Percentiles rank a stretch among this genome's conserved stretches.
Conservation (phyloP, 2,888 invertebrate species). For the Homarus gammarus region DNA sequence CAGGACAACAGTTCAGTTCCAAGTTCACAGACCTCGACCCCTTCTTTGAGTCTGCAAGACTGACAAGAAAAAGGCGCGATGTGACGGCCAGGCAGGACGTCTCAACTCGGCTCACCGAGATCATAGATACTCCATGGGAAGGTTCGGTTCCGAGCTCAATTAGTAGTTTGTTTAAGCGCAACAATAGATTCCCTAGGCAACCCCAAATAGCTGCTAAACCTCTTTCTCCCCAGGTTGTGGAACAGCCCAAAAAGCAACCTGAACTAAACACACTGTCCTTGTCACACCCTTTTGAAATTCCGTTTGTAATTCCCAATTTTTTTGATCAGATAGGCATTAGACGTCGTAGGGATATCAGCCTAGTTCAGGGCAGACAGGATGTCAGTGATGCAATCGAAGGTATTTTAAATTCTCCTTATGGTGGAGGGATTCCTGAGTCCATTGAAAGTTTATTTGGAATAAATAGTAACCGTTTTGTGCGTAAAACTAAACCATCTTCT, state of each 20-base stretch:
- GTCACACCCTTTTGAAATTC: constrained; percentile 44
- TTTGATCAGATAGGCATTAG: constrained; percentile 52
- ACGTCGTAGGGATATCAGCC: constrained; percentile 29
- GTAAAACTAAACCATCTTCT: constrained; percentile 38
- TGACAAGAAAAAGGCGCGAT: constrained; percentile 53
- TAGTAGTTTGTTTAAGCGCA: constrained; percentile 30
- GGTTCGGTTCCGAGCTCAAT: constrained; percentile 41
- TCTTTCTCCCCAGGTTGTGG: not conserved
- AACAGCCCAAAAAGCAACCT: not conserved
- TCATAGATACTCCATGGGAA: constrained; percentile 19
- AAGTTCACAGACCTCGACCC: constrained; percentile 35
- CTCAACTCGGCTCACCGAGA: not conserved
- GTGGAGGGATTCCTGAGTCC: constrained; percentile 33
- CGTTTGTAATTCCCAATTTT: constrained; percentile 56
- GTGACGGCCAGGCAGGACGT: constrained; percentile 28
- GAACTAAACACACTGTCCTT: constrained; percentile 21
- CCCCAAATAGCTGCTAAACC: not conserved
- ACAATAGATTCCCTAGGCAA: constrained; percentile 29
- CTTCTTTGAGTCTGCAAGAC: constrained; percentile 50
- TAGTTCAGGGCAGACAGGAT: constrained; percentile 25
- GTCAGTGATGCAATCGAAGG: constrained; percentile 42
- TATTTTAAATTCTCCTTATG: constrained; percentile 42
- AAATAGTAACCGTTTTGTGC: constrained; percentile 51
- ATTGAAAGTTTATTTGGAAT: constrained; percentile 39
- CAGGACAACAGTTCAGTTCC: constrained; percentile 56